Evolutionary conservation across 92 coral and sea anemone species (phyloP).

Genomic region (Phenganax stokvisi): DNA sequence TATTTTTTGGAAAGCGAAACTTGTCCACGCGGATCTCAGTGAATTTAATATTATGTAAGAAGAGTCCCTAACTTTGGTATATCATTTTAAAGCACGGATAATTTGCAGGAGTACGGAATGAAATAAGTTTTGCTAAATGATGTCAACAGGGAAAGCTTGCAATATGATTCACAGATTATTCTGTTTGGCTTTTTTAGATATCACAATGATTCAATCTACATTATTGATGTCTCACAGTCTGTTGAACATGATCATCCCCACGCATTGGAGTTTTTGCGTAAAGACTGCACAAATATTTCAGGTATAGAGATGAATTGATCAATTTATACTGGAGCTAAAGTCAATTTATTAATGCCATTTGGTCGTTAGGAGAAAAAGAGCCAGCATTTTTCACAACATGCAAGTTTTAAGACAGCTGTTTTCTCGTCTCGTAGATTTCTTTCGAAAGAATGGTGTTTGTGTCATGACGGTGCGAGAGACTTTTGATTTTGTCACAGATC

Average conservation of each 20-base stretch:
- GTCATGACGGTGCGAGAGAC: slow-evolving; percentile 93
- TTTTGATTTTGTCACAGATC: slow-evolving; percentile 95
- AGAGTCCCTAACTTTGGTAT: not conserved
- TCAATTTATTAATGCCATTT: not conserved
- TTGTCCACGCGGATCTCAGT: slow-evolving; percentile 96
- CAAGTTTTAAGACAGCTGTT: not conserved
- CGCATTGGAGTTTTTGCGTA: slow-evolving; percentile 85
- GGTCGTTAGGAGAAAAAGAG: not conserved
- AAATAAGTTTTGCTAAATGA: too few relatives aligned
- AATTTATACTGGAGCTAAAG: not conserved
- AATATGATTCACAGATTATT: too few relatives aligned
- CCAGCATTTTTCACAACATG: not conserved
- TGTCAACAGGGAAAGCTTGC: too few relatives aligned
- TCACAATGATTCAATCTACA: slow-evolving; percentile 63
- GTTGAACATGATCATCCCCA: slow-evolving; percentile 99
- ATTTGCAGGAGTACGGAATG: not conserved
- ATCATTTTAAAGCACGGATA: not conserved
- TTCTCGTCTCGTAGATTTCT: slow-evolving; percentile 61
- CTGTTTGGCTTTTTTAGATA: slow-evolving; percentile 27
- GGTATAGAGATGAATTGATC: not conserved
- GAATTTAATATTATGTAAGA: slow-evolving; percentile 87
- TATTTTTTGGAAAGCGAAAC: slow-evolving; percentile 88
- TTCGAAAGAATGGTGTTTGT: slow-evolving; percentile 92
- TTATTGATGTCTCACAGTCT: slow-evolving; percentile 96
- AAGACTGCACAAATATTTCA: slow-evolving; percentile 80